Base-by-base conservation (phyloP, 2,113 vertebrate species). In the Herpetotheres cachinnans region DNA sequence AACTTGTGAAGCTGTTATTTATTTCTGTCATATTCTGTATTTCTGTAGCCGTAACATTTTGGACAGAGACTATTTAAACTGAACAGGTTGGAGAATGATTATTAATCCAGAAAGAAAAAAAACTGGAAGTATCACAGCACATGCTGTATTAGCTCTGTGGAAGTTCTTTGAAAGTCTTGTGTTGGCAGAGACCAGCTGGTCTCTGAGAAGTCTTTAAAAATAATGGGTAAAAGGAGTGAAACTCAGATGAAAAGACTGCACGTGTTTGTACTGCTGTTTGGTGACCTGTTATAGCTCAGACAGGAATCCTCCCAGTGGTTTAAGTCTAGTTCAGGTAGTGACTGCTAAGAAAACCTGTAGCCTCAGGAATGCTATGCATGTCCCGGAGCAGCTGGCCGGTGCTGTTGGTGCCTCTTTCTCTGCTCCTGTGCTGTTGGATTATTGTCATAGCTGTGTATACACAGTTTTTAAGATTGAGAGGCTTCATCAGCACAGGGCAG, bases 361-460 rank as follows among this genome's bases (percentile, higher is more conserved):
- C 30, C 26, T 85, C 32, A 21, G 46, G 52, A 61, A 4, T 1
- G 5, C 56, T 34, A 2, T 30, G 11, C 2, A 0, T n/a, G 40
- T 49, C 29, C 52, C 2, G 3, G 24, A 52, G 40, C 46, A 61
- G 24, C 20, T 54, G 40, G 9, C n/a, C 56, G 16, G 24, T 29
- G 62, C 49, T 80, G 34, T 44, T 42, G 36, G 9, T 83, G 47
- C 36, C 67, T 59, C 44, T 24, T 32, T n/a, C n/a, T n/a, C n/a
- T n/a, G 32, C 27, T 76, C 46, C 42, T 9, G 2, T 25, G 29
- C 32, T 56, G 15, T 16, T 78, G 81, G 29, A 5, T 72, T 52
- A 4, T 38, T 81, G 58, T 56, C 0, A 1, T 29, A 34, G 34
- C 21, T 3, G 0, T 15, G 32, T 10, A 38, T 29, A n/a, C 42